These are phyloP conservation scores for Ligdia adustata DNA, from an alignment of 2,888 invertebrate species.

Conservation along the genomic window DNA sequence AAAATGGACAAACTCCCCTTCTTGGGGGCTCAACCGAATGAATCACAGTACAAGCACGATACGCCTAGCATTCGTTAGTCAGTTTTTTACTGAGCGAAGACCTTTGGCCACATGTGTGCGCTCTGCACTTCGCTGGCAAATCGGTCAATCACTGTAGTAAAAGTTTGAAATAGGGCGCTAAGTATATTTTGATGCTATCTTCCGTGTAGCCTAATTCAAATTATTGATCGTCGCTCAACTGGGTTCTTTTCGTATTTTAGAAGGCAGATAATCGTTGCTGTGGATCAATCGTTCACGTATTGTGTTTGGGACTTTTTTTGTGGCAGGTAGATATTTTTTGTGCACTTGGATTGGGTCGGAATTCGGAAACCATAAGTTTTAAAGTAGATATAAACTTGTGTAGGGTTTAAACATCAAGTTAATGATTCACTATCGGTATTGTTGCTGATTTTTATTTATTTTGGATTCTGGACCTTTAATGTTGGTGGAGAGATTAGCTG, in stretches of 20 bases:
- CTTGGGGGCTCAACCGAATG: constrained; percentile 76
- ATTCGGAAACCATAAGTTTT: constrained; percentile 41
- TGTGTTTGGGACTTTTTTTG: constrained; percentile 59
- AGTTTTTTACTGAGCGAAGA: constrained; percentile 53
- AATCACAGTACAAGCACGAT: constrained; percentile 75
- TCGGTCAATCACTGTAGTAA: constrained; percentile 23
- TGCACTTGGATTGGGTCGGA: constrained; percentile 63
- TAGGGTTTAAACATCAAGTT: too few relatives aligned
- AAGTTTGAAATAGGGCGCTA: constrained; percentile 37
- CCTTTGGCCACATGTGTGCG: constrained; percentile 40
- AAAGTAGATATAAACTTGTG: background rate
- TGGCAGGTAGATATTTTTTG: constrained; percentile 76
- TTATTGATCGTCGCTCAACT: constrained; percentile 77
- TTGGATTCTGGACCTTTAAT: too few relatives aligned
- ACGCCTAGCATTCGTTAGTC: constrained; percentile 50
- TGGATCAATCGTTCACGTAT: constrained; percentile 63
- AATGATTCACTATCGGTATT: too few relatives aligned
- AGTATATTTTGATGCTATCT: constrained; percentile 59
- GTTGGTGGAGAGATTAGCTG: too few relatives aligned
- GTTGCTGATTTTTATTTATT: too few relatives aligned
- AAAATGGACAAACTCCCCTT: constrained; percentile 83
- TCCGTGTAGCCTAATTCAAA: constrained; percentile 67
- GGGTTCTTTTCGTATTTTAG: constrained; percentile 37
- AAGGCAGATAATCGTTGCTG: constrained; percentile 65
- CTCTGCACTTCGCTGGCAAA: constrained; percentile 18